These are phyloP conservation scores for Oreochromis mossambicus DNA, from an alignment of 2,797 vertebrate species.

Conservation along the genomic window DNA sequence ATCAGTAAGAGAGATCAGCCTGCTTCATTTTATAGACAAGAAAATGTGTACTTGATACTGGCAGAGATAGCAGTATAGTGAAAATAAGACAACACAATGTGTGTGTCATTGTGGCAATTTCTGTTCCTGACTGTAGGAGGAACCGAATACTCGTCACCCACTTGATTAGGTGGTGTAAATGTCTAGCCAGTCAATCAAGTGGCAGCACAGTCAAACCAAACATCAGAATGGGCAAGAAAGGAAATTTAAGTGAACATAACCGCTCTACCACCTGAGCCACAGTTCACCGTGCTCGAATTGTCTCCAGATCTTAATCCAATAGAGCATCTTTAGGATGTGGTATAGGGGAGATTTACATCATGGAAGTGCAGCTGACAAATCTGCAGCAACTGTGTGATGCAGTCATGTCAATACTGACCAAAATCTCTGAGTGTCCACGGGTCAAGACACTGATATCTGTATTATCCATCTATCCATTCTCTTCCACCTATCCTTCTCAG, in stretches of 20 bases:
- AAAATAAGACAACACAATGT: neutral
- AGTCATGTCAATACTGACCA: neutral
- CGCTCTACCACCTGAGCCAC: rapidly evolving
- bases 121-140: neutral
- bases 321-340: neutral
- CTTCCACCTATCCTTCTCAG: rapidly evolving
- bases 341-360: neutral
- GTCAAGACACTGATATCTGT: neutral
- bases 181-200: neutral
- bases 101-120: neutral
- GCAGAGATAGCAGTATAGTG: neutral
- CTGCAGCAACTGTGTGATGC: neutral
- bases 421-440: neutral
- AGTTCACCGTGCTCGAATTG: neutral
- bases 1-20: neutral
- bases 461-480: neutral
- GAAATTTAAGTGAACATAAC: neutral
- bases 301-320: neutral
- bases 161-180: neutral
- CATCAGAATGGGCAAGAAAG: neutral
- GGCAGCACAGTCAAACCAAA: neutral
- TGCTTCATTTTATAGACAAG: neutral
- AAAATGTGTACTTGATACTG: neutral
- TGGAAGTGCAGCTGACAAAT: neutral
- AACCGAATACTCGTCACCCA: neutral